These are phyloP conservation scores for Clitarchus hookeri DNA, from an alignment of 2,888 invertebrate species.

Conservation along the genomic window DNA sequence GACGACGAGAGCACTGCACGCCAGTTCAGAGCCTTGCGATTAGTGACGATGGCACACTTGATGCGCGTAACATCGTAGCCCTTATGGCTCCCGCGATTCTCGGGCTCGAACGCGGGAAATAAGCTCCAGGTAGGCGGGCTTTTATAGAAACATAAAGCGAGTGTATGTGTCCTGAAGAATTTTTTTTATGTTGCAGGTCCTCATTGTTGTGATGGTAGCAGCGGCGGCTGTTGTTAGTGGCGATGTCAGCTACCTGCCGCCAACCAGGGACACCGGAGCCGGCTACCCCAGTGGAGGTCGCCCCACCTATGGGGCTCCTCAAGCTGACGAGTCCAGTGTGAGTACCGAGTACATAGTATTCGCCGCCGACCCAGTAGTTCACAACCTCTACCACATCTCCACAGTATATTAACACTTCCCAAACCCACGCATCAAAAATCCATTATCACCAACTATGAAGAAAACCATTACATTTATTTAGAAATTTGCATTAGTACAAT, in stretches of 20 bases:
- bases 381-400: neutral
- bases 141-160: too few relatives aligned
- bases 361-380: neutral
- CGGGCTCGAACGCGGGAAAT: too few relatives aligned
- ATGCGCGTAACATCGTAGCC: too few relatives aligned
- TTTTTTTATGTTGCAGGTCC: too few relatives aligned
- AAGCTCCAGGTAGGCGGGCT: too few relatives aligned
- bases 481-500: neutral
- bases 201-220: neutral
- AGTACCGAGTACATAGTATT: neutral
- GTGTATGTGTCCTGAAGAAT: too few relatives aligned
- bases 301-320: neutral
- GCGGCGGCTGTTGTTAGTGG: neutral
- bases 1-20: too few relatives aligned
- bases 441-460: neutral
- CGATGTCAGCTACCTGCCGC: conserved; percentile 4
- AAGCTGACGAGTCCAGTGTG: neutral
- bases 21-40: too few relatives aligned
- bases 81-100: too few relatives aligned
- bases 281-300: conserved; percentile 12
- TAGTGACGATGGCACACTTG: too few relatives aligned
- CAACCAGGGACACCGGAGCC: neutral
- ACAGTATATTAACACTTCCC: neutral
- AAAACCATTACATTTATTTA: neutral
- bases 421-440: neutral